Percentiles rank a stretch among this genome's conserved stretches.
Conservation (phyloP, 2,888 invertebrate genomes). For the Lithophane leautieri region DNA sequence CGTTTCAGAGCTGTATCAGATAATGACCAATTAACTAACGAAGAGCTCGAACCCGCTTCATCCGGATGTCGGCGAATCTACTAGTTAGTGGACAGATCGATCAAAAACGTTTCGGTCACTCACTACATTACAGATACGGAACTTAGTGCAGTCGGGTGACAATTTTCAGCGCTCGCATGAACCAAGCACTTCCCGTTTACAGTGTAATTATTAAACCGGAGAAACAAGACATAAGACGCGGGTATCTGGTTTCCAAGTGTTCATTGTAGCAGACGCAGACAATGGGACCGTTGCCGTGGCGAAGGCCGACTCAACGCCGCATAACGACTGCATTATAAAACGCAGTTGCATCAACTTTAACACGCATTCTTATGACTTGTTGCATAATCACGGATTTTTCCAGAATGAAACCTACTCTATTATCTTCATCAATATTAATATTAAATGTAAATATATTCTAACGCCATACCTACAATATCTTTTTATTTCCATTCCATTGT, state of each 20-base stretch:
- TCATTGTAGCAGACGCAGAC: conserved; percentile 83
- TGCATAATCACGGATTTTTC: conserved; percentile 61
- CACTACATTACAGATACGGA: conserved; percentile 40
- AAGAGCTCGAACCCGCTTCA: conserved; percentile 70
- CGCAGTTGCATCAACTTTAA: conserved; percentile 70
- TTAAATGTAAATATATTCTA: conserved; percentile 55
- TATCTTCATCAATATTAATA: conserved; percentile 51
- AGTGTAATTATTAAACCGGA: conserved; percentile 80
- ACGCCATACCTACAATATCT: conserved; percentile 40
- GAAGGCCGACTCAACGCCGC: conserved; percentile 86
- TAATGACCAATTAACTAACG: conserved; percentile 73
- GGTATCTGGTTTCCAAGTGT: conserved; percentile 87
- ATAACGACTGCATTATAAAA: conserved; percentile 84
- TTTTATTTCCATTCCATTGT: conserved; percentile 51
- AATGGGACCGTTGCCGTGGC: conserved; percentile 86
- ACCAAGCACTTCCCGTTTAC: conserved; percentile 73
- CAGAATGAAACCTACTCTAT: conserved; percentile 38
- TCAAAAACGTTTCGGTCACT: conserved; percentile 59
- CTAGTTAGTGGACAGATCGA: conserved; percentile 73
- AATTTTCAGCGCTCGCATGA: conserved; percentile 56
- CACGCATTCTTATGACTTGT: conserved; percentile 71
- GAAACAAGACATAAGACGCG: conserved; percentile 81
- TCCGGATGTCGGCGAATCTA: conserved; percentile 72
- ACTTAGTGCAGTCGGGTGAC: conserved; percentile 37
- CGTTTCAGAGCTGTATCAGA: conserved; percentile 47